These are phyloP conservation scores for Agrypnus murinus DNA, from an alignment of 2,888 invertebrate genomes.

Conservation along the genomic window DNA sequence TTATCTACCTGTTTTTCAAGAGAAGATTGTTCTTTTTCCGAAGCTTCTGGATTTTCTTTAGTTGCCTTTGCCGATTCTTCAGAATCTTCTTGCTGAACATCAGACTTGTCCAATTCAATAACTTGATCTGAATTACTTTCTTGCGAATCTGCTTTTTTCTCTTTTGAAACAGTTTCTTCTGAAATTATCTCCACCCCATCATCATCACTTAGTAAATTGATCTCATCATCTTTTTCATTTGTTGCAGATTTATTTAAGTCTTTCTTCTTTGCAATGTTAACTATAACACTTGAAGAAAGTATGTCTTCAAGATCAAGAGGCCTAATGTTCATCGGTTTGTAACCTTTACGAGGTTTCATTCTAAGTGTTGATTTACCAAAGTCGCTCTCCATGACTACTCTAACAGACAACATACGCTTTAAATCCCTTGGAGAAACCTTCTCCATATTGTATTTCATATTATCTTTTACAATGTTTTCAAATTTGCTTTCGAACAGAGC, in stretches of 20 bases:
- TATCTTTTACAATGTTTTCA: constrained; percentile 55
- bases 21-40: too few species aligned
- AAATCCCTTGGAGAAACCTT: constrained; percentile 46
- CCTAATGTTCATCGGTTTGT: constrained; percentile 17
- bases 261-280: constrained; percentile 2
- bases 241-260: not conserved
- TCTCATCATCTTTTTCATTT: not conserved
- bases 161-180: too few species aligned
- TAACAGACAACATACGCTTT: constrained; percentile 46
- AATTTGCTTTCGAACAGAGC: constrained; percentile 49
- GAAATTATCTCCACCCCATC: not conserved
- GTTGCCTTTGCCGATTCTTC: not conserved
- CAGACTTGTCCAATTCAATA: too few species aligned
- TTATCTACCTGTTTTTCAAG: too few species aligned
- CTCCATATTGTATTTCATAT: constrained; percentile 38
- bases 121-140: too few species aligned
- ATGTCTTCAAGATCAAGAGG: constrained; percentile 27
- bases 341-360: constrained; percentile 8
- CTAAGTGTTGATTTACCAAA: constrained; percentile 25
- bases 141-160: too few species aligned
- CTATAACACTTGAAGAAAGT: constrained; percentile 24
- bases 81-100: not conserved
- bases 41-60: too few species aligned
- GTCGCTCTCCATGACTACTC: constrained; percentile 43
- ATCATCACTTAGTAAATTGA: not conserved